These are phyloP conservation scores for Drosophila vallismaia DNA, from an alignment of 2,888 invertebrate genomes.

Conservation along the genomic window DNA sequence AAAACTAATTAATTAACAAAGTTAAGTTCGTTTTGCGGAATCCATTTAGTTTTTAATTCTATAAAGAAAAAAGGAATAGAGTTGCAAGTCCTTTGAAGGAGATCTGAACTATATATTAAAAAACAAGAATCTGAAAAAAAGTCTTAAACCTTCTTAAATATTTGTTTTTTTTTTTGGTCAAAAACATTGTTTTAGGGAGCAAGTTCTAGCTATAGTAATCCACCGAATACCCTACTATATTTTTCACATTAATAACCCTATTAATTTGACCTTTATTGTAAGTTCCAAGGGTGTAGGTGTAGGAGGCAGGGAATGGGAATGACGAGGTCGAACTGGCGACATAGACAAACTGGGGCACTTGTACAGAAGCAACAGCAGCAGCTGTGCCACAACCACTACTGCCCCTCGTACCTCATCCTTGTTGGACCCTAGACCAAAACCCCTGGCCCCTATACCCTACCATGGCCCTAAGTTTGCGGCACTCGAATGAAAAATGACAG, in stretches of 20 bases:
- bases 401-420: not conserved
- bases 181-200: too few relatives aligned
- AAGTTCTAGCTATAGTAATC: too few relatives aligned
- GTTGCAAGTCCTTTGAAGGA: too few relatives aligned
- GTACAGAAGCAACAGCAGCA: conserved; percentile 39
- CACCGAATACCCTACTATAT: not conserved
- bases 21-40: not conserved
- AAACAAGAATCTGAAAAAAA: too few relatives aligned
- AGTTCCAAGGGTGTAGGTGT: not conserved
- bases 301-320: conserved; percentile 2
- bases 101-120: too few relatives aligned
- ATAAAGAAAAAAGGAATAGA: too few relatives aligned
- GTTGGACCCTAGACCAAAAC: conserved; percentile 1
- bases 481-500: conserved; percentile 79
- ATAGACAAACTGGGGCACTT: conserved; percentile 67
- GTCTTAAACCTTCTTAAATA: too few relatives aligned
- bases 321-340: conserved; percentile 49
- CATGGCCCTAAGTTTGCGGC: conserved; percentile 34
- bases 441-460: not conserved
- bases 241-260: not conserved
- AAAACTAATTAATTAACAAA: not conserved
- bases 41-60: not conserved
- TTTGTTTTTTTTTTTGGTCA: too few relatives aligned
- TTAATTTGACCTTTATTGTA: not conserved
- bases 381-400: conserved; percentile 18